These are phyloP conservation scores for Cephalophus harveyi DNA, from an alignment of 2,113 vertebrate species.

Conservation along the genomic window DNA sequence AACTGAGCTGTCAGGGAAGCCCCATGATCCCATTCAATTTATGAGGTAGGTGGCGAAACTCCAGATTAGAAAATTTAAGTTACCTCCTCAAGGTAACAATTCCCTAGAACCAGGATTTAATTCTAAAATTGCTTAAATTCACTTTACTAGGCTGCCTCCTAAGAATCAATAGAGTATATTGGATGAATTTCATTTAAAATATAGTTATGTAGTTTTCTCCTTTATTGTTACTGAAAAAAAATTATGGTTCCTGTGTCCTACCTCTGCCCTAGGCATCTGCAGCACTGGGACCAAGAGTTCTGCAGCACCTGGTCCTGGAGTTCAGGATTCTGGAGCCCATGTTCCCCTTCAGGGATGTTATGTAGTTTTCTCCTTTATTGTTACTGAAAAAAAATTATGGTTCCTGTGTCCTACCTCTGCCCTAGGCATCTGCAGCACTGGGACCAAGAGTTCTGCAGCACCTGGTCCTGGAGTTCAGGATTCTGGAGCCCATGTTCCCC, in stretches of 20 bases:
- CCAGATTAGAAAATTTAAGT: not conserved
- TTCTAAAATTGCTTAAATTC: not conserved
- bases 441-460: not conserved
- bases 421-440: not conserved
- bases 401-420: not conserved
- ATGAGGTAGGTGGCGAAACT: not conserved
- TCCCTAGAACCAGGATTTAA: not conserved
- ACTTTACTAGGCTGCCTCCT: not conserved
- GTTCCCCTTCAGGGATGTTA: not conserved
- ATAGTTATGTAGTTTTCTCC: not conserved
- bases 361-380: not conserved
- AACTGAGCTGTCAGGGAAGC: not conserved
- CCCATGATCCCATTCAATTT: not conserved
- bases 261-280: not conserved
- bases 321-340: accelerated
- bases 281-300: not conserved
- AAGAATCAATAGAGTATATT: not conserved
- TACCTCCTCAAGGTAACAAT: not conserved
- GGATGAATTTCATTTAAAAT: not conserved
- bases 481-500: accelerated
- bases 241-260: not conserved
- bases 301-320: not conserved
- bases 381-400: not conserved
- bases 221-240: not conserved
- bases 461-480: not conserved